These are phyloP conservation scores for Morelia viridis DNA, from an alignment of 2,797 vertebrate species.

Conservation along the genomic window DNA sequence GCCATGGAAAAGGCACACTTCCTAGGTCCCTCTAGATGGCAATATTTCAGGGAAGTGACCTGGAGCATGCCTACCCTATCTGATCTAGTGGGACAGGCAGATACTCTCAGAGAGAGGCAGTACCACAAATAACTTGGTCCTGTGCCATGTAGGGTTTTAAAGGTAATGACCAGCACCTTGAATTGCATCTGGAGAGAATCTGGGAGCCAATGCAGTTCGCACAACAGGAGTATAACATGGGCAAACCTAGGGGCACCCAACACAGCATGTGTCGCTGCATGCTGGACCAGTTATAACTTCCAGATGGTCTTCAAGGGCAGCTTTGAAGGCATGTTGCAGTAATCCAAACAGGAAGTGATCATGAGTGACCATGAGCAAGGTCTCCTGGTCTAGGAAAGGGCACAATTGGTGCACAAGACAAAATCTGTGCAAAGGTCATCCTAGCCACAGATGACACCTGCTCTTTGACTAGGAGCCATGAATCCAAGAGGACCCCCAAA, in stretches of 20 bases:
- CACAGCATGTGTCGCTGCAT: neutral
- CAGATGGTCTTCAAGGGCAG: neutral
- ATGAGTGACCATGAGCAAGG: neutral
- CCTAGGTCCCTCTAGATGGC: too few relatives aligned
- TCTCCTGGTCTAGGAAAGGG: neutral
- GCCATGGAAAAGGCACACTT: too few relatives aligned
- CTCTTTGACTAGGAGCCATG: neutral
- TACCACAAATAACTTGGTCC: too few relatives aligned
- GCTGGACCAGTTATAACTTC: neutral
- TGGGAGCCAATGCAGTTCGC: neutral
- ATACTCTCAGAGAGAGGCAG: too few relatives aligned
- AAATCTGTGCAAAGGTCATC: neutral
- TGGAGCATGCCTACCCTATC: too few relatives aligned
- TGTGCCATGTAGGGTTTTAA: too few relatives aligned
- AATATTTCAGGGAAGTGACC: too few relatives aligned
- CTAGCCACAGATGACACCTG: neutral
- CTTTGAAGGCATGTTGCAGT: neutral
- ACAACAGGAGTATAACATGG: neutral
- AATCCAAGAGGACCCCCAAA: neutral
- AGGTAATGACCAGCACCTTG: neutral
- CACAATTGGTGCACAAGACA: neutral
- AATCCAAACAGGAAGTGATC: neutral
- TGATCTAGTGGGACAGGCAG: too few relatives aligned
- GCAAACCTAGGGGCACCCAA: neutral
- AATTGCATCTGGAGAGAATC: neutral